A percentile compares a stretch with the other conserved stretches of the same genome.
Evolutionary conservation across 2,113 vertebrate genomes (phyloP).

Genomic region (Apodemus sylvaticus): DNA sequence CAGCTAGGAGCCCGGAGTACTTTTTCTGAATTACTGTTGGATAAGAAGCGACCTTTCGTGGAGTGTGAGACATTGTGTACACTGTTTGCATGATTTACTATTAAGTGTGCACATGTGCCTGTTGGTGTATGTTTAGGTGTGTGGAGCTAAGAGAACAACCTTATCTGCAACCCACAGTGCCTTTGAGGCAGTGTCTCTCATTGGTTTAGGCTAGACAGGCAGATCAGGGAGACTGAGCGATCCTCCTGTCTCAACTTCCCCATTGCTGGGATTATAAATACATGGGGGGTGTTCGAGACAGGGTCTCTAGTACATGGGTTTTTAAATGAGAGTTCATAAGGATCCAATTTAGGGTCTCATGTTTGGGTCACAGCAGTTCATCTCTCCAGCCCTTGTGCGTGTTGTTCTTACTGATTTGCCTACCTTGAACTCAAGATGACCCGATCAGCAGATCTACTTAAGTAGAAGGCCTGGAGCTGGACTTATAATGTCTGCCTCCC

Average conservation of each 20-base stretch:
- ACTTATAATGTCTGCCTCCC: not conserved
- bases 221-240: not conserved
- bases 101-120: not conserved
- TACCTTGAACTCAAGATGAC: not conserved
- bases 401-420: rapidly evolving
- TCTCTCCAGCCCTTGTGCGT: not conserved
- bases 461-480: rapidly evolving
- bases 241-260: not conserved
- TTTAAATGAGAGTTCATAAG: not conserved
- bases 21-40: not conserved
- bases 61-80: not conserved
- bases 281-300: no score
- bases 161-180: no score
- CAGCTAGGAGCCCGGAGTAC: not conserved
- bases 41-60: not conserved
- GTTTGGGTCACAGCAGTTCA: not conserved
- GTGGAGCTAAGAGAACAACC: not conserved
- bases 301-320: not conserved
- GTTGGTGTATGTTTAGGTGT: not conserved
- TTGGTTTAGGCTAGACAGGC: not conserved
- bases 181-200: not conserved
- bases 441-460: rapidly evolving
- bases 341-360: not conserved
- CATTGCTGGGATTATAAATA: not conserved
- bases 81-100: not conserved